Conservation (phyloP, 2,113 vertebrate species). For the Crotalus helleri region DNA sequence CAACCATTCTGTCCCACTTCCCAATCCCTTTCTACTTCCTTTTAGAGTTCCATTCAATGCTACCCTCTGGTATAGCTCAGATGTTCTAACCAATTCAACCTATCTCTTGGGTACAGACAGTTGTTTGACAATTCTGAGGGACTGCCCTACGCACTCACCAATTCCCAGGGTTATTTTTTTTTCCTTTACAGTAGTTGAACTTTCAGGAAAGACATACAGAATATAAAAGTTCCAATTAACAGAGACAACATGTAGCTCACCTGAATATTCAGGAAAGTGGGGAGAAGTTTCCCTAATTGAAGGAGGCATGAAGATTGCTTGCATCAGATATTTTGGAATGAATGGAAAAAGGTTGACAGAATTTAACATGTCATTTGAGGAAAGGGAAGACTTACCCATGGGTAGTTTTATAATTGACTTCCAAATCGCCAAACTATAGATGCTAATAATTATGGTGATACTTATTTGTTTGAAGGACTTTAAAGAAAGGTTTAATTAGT, state of each 20-base stretch:
- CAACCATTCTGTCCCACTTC: slow-evolving; percentile 2
- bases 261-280: slow-evolving; percentile 18
- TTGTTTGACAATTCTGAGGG: slow-evolving; percentile 35
- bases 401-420: neutral
- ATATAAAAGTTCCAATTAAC: slow-evolving; percentile 20
- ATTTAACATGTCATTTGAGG: slow-evolving; percentile 12
- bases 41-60: slow-evolving; percentile 22
- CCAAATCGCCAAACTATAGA: neutral
- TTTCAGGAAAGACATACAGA: slow-evolving; percentile 41
- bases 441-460: neutral
- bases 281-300: slow-evolving; percentile 32
- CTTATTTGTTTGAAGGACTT: neutral
- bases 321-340: slow-evolving; percentile 20
- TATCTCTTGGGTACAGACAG: slow-evolving; percentile 42
- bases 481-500: neutral
- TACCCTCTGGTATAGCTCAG: slow-evolving; percentile 11
- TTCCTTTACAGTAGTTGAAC: slow-evolving; percentile 39
- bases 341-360: slow-evolving; percentile 20
- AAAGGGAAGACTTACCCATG: neutral
- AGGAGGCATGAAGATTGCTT: neutral
- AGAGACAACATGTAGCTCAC: slow-evolving; percentile 40
- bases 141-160: slow-evolving; percentile 39
- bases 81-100: slow-evolving; percentile 25
- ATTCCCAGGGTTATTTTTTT: slow-evolving; percentile 11
- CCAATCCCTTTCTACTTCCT: slow-evolving; percentile 20